Percentiles rank a stretch among this genome's conserved stretches.
phyloP scores from a whole-genome alignment of 2,113 vertebrate genomes.

The Apodemus speciosus region DNA sequence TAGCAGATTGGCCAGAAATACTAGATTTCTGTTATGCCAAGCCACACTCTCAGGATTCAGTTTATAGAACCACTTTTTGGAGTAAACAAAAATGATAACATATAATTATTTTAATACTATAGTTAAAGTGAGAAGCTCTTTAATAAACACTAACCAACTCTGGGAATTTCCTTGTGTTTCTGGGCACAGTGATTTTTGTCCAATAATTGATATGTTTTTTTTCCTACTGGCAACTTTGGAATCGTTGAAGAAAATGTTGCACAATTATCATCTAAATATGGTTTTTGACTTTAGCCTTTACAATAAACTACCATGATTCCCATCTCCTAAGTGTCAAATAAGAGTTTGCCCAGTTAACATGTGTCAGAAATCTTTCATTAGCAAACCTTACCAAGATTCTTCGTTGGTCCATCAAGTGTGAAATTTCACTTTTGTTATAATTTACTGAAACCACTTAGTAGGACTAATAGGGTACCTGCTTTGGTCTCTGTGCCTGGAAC shows the following conservation, averaged over 20 bases:
- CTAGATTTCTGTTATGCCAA: neutral
- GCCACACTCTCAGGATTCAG: neutral
- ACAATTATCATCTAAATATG: neutral
- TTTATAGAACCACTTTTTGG: neutral
- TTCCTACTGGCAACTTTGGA: neutral
- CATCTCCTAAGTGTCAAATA: neutral
- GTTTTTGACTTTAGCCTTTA: neutral
- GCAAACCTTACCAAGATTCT: accelerated
- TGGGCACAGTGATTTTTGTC: neutral
- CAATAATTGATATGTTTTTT: neutral
- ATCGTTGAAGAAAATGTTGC: neutral
- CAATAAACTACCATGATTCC: neutral
- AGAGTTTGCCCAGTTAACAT: neutral
- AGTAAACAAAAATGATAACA: neutral
- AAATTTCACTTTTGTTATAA: neutral
- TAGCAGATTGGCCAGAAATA: neutral
- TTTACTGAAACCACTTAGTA: neutral
- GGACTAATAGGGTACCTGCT: neutral
- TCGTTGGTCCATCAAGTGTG: neutral
- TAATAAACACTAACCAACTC: neutral
- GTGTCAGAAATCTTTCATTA: neutral
- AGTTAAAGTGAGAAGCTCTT: neutral
- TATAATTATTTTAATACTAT: neutral
- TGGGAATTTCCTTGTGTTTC: neutral
- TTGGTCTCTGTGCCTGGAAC: accelerated